Base-by-base conservation (phyloP, 2,113 vertebrate species). In the Athene cunicularia region DNA sequence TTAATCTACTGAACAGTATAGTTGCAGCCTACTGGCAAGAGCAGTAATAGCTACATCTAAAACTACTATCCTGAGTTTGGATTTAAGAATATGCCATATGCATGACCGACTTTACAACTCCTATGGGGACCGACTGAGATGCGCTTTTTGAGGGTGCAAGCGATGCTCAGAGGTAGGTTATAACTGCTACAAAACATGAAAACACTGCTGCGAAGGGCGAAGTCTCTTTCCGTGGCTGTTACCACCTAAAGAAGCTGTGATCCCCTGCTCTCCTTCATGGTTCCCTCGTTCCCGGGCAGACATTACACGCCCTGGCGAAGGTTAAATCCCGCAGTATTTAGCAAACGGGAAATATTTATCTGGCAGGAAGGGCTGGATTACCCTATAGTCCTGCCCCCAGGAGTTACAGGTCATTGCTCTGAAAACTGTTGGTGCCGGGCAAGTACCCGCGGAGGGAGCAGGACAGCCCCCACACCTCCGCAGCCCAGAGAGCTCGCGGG, bases 271-370 rank as follows among this genome's bases (percentile, higher is more conserved):
- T 24, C 59, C 1, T 4, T 21, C 35, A 7, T 2, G 6, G n/a
- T 26, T 35, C 67, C 11, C 30, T 45, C 55, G 0, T 10, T 12
- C 41, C 80, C 73, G 4, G 50, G 5, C 56, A 43, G 35, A 7
- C 10, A 0, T 3, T 12, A 45, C 43, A 45, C 7, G 2, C 53
- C 55, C 9, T 1, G 20, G 15, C 4, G 1, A 9, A 12, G 18
- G 58, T 8, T 6, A 28, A 63, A 49, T 4, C 32, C 64, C 3
- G 5, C 41, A 3, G 28, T 5, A 4, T 20, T 32, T 5, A 17
- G 41, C 16, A 6, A 5, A 12, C 3, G 18, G 20, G 45, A 47
- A 47, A 21, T 20, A 47, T 47, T 47, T 47, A 47, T 6, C 17
- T 1, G 64, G 8, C 76, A 32, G 22, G 41, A 26, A 64, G 32